A percentile compares a stretch with the other conserved stretches of the same genome.
phyloP scores from a whole-genome alignment of 1,140 invertebrate genomes.

The Leptopilina clavipes region DNA sequence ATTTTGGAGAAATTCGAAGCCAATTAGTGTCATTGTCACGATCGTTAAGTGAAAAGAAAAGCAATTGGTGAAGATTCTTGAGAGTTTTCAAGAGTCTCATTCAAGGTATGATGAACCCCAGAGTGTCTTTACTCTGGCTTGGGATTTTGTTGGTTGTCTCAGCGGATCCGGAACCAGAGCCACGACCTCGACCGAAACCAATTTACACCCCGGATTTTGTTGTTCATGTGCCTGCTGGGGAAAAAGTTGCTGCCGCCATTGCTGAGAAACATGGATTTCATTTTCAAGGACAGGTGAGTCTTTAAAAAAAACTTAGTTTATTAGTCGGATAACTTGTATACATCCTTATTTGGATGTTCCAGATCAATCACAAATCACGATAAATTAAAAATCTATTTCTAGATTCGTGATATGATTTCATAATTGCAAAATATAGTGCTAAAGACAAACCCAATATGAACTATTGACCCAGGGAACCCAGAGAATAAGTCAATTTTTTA shows the following conservation, averaged over 20 bases:
- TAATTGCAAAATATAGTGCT: too few relatives aligned
- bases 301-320: too few relatives aligned
- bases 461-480: too few relatives aligned
- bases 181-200: slow-evolving; percentile 60
- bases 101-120: slow-evolving; percentile 57
- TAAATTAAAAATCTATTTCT: too few relatives aligned
- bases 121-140: slow-evolving; percentile 61
- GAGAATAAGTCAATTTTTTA: too few relatives aligned
- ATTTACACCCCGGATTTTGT: slow-evolving; percentile 88
- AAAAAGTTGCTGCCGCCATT: slow-evolving; percentile 77
- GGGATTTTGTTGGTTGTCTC: slow-evolving; percentile 57
- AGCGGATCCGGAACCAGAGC: slow-evolving; percentile 54
- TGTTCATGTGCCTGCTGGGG: slow-evolving; percentile 81
- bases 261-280: slow-evolving; percentile 83
- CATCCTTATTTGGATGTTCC: too few relatives aligned
- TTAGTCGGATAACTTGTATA: too few relatives aligned
- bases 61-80: slow-evolving; percentile 33
- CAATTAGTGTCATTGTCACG: slow-evolving; percentile 29
- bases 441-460: too few relatives aligned
- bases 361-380: too few relatives aligned
- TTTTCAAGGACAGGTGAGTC: slow-evolving; percentile 84
- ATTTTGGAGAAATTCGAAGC: slow-evolving; percentile 1
- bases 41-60: slow-evolving; percentile 34
- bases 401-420: too few relatives aligned
- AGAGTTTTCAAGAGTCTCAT: slow-evolving; percentile 15